Conservation (phyloP, 2,113 vertebrate species). For the Forbesichthys papilliferus region DNA sequence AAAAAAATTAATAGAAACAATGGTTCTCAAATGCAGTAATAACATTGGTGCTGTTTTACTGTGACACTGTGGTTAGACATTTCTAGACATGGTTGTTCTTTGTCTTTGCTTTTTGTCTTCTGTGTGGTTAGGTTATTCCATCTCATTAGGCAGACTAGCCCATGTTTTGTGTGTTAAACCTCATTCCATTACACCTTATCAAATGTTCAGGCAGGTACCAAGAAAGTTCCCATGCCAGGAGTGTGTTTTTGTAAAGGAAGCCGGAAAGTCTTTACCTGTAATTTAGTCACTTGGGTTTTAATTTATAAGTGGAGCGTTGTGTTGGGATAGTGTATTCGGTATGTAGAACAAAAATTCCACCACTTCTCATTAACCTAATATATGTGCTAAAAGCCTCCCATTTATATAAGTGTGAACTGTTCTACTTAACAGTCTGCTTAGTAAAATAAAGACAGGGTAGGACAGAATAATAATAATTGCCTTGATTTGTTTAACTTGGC, state of each 20-base stretch:
- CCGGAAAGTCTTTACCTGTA: conserved; percentile 1
- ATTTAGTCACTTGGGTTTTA: conserved; percentile 1
- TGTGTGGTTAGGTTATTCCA: conserved; percentile 37
- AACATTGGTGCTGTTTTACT: conserved; percentile 29
- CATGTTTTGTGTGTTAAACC: too few relatives aligned
- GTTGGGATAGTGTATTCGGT: conserved; percentile 7
- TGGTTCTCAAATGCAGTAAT: conserved; percentile 35
- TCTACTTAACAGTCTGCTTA: conserved; percentile 27
- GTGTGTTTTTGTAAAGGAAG: not conserved
- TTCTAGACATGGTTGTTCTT: conserved; percentile 32
- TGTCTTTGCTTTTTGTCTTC: conserved; percentile 16
- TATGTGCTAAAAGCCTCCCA: conserved; percentile 27
- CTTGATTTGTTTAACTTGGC: conserved; percentile 60
- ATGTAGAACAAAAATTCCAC: conserved; percentile 18
- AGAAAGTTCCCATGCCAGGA: not conserved
- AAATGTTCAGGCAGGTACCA: conserved; percentile 14
- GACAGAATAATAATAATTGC: conserved; percentile 42
- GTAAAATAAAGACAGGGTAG: conserved; percentile 45
- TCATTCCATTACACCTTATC: not conserved
- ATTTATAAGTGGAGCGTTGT: conserved; percentile 12
- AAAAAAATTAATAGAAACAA: conserved; percentile 18
- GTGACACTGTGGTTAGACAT: conserved; percentile 26
- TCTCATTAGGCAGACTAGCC: conserved; percentile 14
- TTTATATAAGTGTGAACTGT: conserved; percentile 26
- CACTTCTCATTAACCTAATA: conserved; percentile 37